Conservation (phyloP, 2,888 invertebrate genomes). For the Lomographa bimaculata region DNA sequence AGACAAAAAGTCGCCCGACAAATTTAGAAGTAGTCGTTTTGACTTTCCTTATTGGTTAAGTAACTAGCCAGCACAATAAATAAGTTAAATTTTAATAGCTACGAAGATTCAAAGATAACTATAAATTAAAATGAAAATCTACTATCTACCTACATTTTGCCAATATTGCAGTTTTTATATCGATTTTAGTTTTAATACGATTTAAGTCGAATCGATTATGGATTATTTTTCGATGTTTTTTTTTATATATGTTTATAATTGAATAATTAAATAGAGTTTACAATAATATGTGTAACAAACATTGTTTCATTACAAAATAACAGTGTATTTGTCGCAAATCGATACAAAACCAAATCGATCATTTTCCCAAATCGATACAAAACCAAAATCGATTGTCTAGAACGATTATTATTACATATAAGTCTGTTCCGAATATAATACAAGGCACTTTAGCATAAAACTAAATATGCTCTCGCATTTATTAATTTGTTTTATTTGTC, state of each 20-base stretch:
- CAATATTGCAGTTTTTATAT: not conserved
- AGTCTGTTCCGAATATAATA: conserved; percentile 22
- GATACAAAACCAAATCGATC: not conserved
- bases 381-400: conserved; percentile 12
- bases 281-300: too few relatives aligned
- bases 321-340: too few relatives aligned
- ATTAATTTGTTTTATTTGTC: conserved; percentile 12
- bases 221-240: too few relatives aligned
- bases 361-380: conserved; percentile 10
- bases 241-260: too few relatives aligned
- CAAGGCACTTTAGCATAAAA: conserved; percentile 33
- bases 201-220: too few relatives aligned
- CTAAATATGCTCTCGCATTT: conserved; percentile 26
- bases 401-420: conserved; percentile 12
- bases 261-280: too few relatives aligned
- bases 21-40: not conserved
- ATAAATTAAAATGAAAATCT: conserved; percentile 2
- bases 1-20: conserved; percentile 1
- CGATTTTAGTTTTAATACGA: conserved; percentile 4
- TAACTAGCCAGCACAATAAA: conserved; percentile 35
- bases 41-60: conserved; percentile 34
- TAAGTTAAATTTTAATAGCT: conserved; percentile 26
- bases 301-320: too few relatives aligned
- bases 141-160: not conserved
- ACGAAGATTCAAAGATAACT: conserved; percentile 36